phyloP scores from a whole-genome alignment of 2,797 vertebrate genomes.

The Meriones psammophilus region DNA sequence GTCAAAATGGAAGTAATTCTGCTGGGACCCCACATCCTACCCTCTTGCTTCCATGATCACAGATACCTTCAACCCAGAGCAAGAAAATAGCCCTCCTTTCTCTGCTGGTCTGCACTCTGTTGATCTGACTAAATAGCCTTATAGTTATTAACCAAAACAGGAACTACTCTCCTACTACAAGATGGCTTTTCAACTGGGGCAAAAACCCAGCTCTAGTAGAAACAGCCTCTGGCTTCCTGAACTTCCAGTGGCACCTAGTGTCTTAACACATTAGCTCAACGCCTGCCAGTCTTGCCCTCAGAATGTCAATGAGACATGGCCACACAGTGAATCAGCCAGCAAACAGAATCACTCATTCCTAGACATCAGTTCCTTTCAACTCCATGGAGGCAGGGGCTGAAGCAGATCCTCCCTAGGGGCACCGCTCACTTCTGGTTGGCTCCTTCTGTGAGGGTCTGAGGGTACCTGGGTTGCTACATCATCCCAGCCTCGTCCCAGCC shows the following conservation, averaged over 20 bases:
- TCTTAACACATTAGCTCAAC: constrained; percentile 44
- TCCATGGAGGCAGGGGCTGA: background rate
- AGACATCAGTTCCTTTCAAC: constrained; percentile 5
- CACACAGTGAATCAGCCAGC: background rate
- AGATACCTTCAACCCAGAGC: constrained; percentile 58
- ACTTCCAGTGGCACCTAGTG: background rate
- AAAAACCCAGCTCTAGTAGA: constrained; percentile 51
- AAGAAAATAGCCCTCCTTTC: constrained; percentile 59
- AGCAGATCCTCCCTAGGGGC: constrained; percentile 23
- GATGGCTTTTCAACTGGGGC: constrained; percentile 59
- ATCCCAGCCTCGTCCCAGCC: background rate
- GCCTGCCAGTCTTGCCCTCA: background rate
- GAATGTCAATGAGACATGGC: constrained; percentile 7
- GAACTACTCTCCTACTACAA: constrained; percentile 56
- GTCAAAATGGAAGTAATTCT: constrained; percentile 21
- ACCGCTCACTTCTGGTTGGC: constrained; percentile 4
- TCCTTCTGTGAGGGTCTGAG: background rate
- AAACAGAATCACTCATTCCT: background rate
- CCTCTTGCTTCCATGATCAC: constrained; percentile 27
- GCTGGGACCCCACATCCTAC: background rate
- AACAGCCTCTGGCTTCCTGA: background rate
- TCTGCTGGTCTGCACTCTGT: constrained; percentile 15
- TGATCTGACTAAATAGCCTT: constrained; percentile 38
- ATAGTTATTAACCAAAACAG: constrained; percentile 55
- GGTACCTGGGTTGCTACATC: background rate